These are phyloP conservation scores for Dasypogon diadema DNA, from an alignment of 2,888 invertebrate genomes.

Conservation along the genomic window DNA sequence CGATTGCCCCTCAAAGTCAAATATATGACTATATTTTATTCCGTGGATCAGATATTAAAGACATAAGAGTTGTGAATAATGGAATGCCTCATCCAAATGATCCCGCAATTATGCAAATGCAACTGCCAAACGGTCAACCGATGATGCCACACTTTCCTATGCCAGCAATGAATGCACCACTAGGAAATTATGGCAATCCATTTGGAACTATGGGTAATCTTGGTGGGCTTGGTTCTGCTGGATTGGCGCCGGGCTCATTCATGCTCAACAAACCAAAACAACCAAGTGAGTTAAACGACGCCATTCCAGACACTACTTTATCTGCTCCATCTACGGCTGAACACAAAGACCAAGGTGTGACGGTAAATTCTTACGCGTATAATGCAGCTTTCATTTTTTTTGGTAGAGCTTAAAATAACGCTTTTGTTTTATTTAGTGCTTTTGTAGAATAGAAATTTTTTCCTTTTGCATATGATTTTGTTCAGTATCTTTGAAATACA, in stretches of 20 bases:
- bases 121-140: constrained; percentile 77
- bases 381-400: constrained; percentile 53
- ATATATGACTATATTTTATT: constrained; percentile 99
- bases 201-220: constrained; percentile 67
- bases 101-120: constrained; percentile 97
- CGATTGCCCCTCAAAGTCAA: constrained; percentile 96
- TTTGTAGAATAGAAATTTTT: not conserved
- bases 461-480: not conserved
- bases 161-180: constrained; percentile 75
- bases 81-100: constrained; percentile 90
- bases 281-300: constrained; percentile 75
- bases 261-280: constrained; percentile 70
- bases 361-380: constrained; percentile 67
- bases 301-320: constrained; percentile 60
- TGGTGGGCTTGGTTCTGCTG: constrained; percentile 68
- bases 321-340: constrained; percentile 64
- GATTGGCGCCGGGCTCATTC: constrained; percentile 69
- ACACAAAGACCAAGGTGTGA: constrained; percentile 69
- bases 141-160: constrained; percentile 78
- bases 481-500: not conserved
- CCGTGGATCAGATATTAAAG: constrained; percentile 98
- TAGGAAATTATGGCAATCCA: constrained; percentile 66
- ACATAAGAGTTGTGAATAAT: constrained; percentile 95
- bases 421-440: not conserved
- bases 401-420: not conserved